Evolutionary conservation across 1,140 invertebrate genomes (phyloP), one percentile per base, ranked within the genome.

Genomic region (Pseudachorutes palmiensis): DNA sequence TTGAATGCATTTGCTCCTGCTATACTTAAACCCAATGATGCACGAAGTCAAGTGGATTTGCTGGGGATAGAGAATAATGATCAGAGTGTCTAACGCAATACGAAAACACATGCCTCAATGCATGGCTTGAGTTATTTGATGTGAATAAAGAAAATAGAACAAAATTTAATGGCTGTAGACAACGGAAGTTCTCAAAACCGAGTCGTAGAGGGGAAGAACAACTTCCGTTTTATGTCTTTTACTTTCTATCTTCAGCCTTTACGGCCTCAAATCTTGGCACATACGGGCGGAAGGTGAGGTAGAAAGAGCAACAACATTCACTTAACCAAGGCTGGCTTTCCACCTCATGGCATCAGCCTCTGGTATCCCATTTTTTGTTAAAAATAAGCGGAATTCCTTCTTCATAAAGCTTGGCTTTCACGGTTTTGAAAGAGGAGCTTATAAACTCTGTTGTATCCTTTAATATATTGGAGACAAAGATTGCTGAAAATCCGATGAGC

Each of bases 181-280:
- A 14, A 14, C 51, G 51, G 51, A 55, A 16, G 51, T 55, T 55
- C 51, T 55, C 51, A 55, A 55, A 55, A 55, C 51, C 51, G 51
- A 55, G 24, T 55, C 51, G 51, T 55, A 16, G 24, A 26, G 24
- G 24, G 51, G 51, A 55, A 55, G 51, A 26, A 55, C 51, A 55
- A 55, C 51, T 55, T 55, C 51, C 51, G 51, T 22, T 55, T 19
- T 5, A 41, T 41, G 36, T 41, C 36, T 41, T 41, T 19, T 41
- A n/a, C 19, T 41, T 19, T 41, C 36, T 41, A 41, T 41, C 36
- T 41, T 41, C 14, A 55, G 24, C 51, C 14, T 55, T 26, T 55
- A 12, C 51, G 24, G 51, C 9, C 9, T 5, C 3, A 55, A 55
- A 55, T 55, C 51, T 55, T 55, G 51, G 51, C 51, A 55, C 12